Percentiles rank a stretch among this genome's conserved stretches.
Conservation (phyloP, 2,113 vertebrate species). For the Peucedramus taeniatus region DNA sequence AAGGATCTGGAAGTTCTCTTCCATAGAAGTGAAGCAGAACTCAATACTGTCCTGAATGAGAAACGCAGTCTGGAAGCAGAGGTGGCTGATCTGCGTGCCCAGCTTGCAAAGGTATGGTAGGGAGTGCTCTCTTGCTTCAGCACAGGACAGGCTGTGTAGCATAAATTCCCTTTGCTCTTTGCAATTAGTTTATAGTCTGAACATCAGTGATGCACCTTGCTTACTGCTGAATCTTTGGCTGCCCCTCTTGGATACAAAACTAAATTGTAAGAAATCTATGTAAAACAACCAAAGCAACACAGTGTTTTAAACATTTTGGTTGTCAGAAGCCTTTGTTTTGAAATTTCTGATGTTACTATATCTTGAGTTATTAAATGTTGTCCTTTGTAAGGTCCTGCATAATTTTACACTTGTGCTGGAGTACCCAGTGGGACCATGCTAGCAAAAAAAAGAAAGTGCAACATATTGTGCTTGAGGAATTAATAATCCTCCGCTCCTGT, state of each 20-base stretch:
- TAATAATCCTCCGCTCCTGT: background rate
- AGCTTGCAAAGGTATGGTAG: constrained; percentile 83
- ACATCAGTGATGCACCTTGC: accelerated
- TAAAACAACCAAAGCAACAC: background rate
- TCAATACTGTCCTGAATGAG: constrained; percentile 83
- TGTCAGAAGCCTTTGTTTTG: background rate
- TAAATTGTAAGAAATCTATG: background rate
- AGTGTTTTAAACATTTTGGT: background rate
- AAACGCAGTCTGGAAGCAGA: constrained; percentile 81
- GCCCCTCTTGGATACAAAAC: background rate
- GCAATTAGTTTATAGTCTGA: background rate
- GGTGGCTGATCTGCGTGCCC: constrained; percentile 79
- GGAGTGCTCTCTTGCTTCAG: background rate
- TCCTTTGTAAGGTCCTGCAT: background rate
- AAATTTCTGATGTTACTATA: background rate
- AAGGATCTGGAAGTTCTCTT: constrained; percentile 85
- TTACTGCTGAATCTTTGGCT: background rate
- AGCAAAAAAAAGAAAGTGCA: background rate
- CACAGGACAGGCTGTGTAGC: background rate
- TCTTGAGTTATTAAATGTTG: background rate
- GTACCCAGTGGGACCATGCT: background rate
- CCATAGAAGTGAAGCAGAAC: constrained; percentile 85
- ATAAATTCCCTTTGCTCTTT: background rate
- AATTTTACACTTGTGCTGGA: background rate
- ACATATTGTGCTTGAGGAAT: background rate